Percentiles rank a stretch among this genome's conserved stretches.
Evolutionary conservation across 2,113 vertebrate genomes (phyloP).

Genomic region (Taurulus bubalis): DNA sequence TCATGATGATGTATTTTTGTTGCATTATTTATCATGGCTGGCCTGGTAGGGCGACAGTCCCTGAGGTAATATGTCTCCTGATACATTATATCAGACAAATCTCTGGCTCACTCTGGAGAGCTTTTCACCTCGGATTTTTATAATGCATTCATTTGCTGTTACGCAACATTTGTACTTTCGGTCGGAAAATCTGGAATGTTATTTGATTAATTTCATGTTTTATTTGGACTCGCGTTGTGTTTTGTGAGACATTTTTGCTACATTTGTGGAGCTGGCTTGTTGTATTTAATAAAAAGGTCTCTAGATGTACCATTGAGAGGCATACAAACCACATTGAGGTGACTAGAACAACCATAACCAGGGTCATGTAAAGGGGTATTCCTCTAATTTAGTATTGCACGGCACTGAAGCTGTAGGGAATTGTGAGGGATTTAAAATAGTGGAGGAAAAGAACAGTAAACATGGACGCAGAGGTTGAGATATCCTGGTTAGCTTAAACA

Average conservation of each 20-base stretch:
- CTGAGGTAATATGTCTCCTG: constrained; percentile 77
- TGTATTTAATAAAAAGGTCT: background rate
- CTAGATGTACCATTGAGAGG: background rate
- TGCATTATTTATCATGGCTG: constrained; percentile 81
- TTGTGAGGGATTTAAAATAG: background rate
- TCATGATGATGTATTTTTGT: constrained; percentile 78
- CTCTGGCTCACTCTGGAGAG: constrained; percentile 64
- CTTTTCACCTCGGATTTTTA: constrained; percentile 62
- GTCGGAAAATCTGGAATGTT: background rate
- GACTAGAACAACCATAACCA: background rate
- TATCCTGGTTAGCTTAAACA: background rate
- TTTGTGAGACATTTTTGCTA: constrained; percentile 9
- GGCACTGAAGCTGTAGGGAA: background rate
- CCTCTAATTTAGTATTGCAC: background rate
- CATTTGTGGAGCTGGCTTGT: background rate
- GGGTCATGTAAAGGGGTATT: background rate
- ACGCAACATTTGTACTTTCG: constrained; percentile 68
- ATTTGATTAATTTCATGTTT: constrained; percentile 43
- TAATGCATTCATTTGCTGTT: constrained; percentile 66
- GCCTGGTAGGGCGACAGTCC: constrained; percentile 70
- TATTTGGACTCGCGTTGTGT: background rate
- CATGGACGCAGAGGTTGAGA: background rate
- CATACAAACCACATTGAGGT: background rate
- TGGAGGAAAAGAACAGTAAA: background rate
- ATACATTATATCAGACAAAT: constrained; percentile 79